A percentile compares a stretch with the other conserved stretches of the same genome.
These are phyloP conservation scores for Pontoporia blainvillei DNA, from an alignment of 2,113 vertebrate species.

Conservation along the genomic window DNA sequence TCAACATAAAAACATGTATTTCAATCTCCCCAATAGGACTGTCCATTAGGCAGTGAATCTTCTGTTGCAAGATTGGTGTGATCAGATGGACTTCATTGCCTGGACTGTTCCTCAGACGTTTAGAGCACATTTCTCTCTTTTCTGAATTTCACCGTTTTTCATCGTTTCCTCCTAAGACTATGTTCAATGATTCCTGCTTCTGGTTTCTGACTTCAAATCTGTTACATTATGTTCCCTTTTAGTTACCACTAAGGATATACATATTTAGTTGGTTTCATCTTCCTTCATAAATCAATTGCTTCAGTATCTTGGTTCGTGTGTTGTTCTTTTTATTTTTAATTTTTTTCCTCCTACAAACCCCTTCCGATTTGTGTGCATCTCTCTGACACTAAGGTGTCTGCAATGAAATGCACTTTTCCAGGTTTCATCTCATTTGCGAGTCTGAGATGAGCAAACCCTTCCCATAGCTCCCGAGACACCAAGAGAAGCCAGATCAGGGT, in stretches of 20 bases:
- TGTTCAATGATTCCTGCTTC: background rate
- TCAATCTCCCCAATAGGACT: background rate
- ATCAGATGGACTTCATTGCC: background rate
- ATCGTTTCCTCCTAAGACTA: background rate
- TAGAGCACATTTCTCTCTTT: background rate
- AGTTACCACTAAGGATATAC: background rate
- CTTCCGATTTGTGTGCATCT: background rate
- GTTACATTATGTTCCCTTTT: background rate
- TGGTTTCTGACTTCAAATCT: background rate
- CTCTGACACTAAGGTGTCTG: background rate
- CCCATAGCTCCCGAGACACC: background rate
- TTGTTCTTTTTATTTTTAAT: background rate
- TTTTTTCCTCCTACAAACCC: background rate
- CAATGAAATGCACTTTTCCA: background rate
- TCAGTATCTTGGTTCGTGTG: background rate
- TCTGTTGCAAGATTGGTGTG: background rate
- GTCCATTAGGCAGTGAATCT: background rate
- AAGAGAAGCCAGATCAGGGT: background rate
- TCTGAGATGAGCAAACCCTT: background rate
- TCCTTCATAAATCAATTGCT: background rate
- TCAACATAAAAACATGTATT: background rate
- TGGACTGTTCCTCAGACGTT: fast-evolving
- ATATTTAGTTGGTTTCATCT: background rate
- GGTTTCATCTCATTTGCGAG: background rate
- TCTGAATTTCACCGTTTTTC: background rate